A percentile compares a stretch with the other conserved stretches of the same genome.
These are phyloP conservation scores for Dromius quadrimaculatus DNA, from an alignment of 2,888 invertebrate species.

Conservation along the genomic window DNA sequence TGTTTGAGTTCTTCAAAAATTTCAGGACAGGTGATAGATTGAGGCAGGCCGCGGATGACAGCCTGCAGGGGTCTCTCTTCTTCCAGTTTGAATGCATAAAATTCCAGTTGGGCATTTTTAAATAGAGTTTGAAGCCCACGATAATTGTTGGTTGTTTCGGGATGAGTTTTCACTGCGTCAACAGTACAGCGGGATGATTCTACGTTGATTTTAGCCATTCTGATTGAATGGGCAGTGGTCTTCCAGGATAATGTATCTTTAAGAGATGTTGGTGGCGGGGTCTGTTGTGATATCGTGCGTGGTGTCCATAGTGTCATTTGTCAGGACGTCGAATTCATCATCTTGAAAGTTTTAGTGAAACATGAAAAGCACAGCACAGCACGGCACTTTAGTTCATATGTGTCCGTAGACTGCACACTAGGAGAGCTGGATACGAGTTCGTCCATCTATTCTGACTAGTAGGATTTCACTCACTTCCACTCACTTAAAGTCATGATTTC, in stretches of 20 bases:
- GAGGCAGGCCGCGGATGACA: neutral
- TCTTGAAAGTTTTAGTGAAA: too few relatives aligned
- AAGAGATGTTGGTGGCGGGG: neutral
- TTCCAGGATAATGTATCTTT: too few relatives aligned
- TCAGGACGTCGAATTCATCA: too few relatives aligned
- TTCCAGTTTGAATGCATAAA: neutral
- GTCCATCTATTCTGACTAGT: too few relatives aligned
- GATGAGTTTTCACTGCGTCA: neutral
- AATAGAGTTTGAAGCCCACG: neutral
- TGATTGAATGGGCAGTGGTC: neutral
- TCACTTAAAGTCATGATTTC: too few relatives aligned
- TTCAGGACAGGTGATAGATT: neutral
- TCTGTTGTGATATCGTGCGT: too few relatives aligned
- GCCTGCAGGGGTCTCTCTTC: slow-evolving; percentile 1
- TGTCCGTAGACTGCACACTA: too few relatives aligned
- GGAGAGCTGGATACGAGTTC: too few relatives aligned
- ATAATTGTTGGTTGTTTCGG: neutral
- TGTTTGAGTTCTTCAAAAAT: neutral
- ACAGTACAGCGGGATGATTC: neutral
- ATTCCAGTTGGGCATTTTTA: neutral
- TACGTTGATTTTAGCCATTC: neutral
- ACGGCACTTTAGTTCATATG: too few relatives aligned
- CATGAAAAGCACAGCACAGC: too few relatives aligned
- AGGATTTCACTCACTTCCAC: too few relatives aligned
- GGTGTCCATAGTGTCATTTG: too few relatives aligned